Base-by-base conservation (phyloP, 2,113 vertebrate genomes). In the Archilochus colubris region DNA sequence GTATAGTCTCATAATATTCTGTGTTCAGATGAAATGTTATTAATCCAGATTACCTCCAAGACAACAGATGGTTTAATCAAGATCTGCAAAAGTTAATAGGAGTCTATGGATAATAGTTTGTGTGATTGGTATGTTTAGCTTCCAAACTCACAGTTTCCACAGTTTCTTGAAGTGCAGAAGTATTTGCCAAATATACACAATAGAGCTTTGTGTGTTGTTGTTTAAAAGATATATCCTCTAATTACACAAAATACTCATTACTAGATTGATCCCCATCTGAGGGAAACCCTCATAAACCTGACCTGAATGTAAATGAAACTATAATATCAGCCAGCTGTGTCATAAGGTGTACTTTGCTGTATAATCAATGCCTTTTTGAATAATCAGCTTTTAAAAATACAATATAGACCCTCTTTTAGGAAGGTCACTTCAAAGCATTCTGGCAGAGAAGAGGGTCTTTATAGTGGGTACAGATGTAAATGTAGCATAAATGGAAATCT, bases 361-460 rank as follows among this genome's bases (percentile, higher is more conserved):
- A 69, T 83, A 94, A 76, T 94, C 89, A 83, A 81, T 96, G 86
- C 78, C 80, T 95, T 96, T 67, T 78, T 43, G 67, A 93, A 51
- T 82, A 91, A 93, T 38, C 44, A 70, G 48, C 63, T 93, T 93
- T 89, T 82, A 3, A 66, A 82, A 69, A 79, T 38, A 94, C 8
- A 55, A 3, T 75, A 30, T 18, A 68, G 50, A 70, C 43, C 10
- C 21, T 88, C 33, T 59, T 75, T 91, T 68, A 76, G 23, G 43
- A 87, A 88, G 53, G 22, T 64, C 44, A 64, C 36, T 64, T 77
- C 48, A 83, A 89, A 91, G 63, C 46, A 63, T 88, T 81, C 85
- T 74, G 69, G 20, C n/a, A 79, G 67, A 72, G 28, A 88, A 82
- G 62, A 64, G 24, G 4, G n/a, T 80, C 36, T 89, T 90, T 64